Evolutionary conservation across 2,113 vertebrate species (phyloP).

Genomic region (Mixornis gularis): DNA sequence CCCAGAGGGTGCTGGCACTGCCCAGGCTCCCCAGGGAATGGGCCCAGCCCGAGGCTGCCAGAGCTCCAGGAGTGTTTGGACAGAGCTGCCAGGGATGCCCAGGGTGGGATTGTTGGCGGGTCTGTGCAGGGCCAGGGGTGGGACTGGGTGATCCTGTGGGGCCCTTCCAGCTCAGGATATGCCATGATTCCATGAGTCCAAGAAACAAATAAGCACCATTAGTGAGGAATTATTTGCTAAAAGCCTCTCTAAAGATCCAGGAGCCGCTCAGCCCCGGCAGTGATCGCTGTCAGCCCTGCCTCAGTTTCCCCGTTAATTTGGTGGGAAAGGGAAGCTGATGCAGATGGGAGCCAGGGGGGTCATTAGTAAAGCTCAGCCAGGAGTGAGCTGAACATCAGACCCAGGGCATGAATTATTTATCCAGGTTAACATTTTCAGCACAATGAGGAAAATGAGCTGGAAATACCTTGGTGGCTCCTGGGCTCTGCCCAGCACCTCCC

Average conservation of each 20-base stretch:
- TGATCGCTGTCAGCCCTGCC: not conserved
- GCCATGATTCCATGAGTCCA: not conserved
- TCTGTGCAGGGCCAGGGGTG: not conserved
- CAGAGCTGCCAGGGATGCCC: not conserved
- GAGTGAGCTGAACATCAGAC: not conserved
- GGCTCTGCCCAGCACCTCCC: not conserved
- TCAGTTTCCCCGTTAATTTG: not conserved
- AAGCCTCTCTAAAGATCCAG: not conserved
- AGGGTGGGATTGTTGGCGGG: not conserved
- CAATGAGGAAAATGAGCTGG: not conserved
- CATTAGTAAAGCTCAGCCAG: not conserved
- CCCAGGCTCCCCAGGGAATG: not conserved
- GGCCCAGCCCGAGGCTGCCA: not conserved
- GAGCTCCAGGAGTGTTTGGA: not conserved
- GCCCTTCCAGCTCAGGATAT: not conserved
- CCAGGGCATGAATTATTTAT: not conserved
- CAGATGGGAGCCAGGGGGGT: not conserved
- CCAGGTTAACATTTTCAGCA: not conserved
- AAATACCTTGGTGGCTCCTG: not conserved
- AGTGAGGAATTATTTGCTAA: not conserved
- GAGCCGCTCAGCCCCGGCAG: not conserved
- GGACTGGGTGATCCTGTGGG: accelerated
- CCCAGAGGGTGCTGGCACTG: not conserved
- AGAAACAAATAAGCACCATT: not conserved
- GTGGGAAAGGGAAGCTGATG: not conserved